Conservation (phyloP, 2,888 invertebrate genomes). For the Drosophila robusta region DNA sequence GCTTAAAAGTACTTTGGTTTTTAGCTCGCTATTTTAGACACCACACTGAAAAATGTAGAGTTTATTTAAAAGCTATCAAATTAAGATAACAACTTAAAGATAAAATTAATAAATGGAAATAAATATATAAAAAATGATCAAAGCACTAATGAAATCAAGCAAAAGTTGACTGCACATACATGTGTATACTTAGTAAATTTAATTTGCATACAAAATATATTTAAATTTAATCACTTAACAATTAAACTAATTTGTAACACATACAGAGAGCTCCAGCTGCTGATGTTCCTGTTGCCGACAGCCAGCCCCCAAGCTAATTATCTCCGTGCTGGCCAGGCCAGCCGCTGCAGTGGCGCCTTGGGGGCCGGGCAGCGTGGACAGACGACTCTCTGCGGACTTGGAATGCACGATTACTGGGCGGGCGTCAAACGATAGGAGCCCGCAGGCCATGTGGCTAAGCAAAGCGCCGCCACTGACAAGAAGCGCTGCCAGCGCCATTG, state of each 20-base stretch:
- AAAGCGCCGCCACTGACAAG: conserved; percentile 29
- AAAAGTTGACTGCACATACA: conserved; percentile 19
- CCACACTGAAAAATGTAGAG: conserved; percentile 54
- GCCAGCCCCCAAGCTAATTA: conserved; percentile 46
- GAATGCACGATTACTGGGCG: conserved; percentile 32
- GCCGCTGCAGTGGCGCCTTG: conserved; percentile 52
- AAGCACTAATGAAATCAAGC: conserved; percentile 22
- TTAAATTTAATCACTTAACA: conserved; percentile 53
- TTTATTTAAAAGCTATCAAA: conserved; percentile 33
- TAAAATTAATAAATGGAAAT: background rate
- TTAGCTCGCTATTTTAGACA: conserved; percentile 65
- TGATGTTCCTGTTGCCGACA: conserved; percentile 7
- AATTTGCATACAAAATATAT: conserved; percentile 39
- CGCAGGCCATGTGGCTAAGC: conserved; percentile 31
- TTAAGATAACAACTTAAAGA: background rate
- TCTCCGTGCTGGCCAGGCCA: conserved; percentile 59
- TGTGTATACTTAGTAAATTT: conserved; percentile 21
- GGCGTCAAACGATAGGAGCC: conserved; percentile 27
- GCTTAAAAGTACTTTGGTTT: conserved; percentile 43
- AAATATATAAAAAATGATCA: conserved; percentile 1
- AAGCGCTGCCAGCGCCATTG: conserved; percentile 44
- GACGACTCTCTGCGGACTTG: conserved; percentile 22
- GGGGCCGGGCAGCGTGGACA: conserved; percentile 48
- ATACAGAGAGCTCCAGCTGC: conserved; percentile 18
- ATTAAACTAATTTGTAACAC: conserved; percentile 61